Base-by-base conservation (phyloP, 2,113 vertebrate genomes). In the Lepus americanus region DNA sequence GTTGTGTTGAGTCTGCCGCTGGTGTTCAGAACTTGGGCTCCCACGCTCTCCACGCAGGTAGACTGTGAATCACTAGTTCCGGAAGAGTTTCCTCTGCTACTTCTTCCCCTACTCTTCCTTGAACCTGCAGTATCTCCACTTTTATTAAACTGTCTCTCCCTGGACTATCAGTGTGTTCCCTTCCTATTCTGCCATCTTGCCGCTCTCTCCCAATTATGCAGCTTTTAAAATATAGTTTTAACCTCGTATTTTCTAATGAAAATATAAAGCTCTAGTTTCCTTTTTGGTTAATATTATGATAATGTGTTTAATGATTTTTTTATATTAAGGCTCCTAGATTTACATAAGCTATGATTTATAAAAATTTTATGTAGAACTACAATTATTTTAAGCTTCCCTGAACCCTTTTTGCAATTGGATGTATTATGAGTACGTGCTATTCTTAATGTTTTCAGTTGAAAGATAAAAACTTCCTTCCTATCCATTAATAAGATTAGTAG, bases 321-420 rank as follows among this genome's bases (percentile, higher is more conserved):
- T 12, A 53, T 76, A 10, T 19, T 64, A 86, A 92, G 53, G 49
- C 13, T 3, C 77, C 7, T 66, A 31, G 29, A n/a, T 7, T 95
- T 51, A 87, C 81, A 77, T 92, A 89, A 36, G 1, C n/a, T 92
- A 12, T 89, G 61, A 76, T 70, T 94, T 82, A 64, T 82, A 39
- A 90, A 82, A 82, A 49, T 87, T 36, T 22, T 63, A 22, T 33
- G 1, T 36, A 36, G 22, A 49, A 12, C 27, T 66, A 39, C 0
- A 20, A 4, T 66, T 87, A 72, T 29, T 27, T 90, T 87, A 59
- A 72, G 33, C 7, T 89, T 27, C 16, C 11, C 1, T 9, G 86
- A 92, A 94, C 69, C n/a, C 74, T 39, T 74, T 94, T 53, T 49
- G 23, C 74, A 89, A 55, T 20, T 79, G 70, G 13, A 39, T 91